Percentiles rank a stretch among this genome's conserved stretches.
phyloP scores from a whole-genome alignment of 2,113 vertebrate species.

The Turnix velox region DNA sequence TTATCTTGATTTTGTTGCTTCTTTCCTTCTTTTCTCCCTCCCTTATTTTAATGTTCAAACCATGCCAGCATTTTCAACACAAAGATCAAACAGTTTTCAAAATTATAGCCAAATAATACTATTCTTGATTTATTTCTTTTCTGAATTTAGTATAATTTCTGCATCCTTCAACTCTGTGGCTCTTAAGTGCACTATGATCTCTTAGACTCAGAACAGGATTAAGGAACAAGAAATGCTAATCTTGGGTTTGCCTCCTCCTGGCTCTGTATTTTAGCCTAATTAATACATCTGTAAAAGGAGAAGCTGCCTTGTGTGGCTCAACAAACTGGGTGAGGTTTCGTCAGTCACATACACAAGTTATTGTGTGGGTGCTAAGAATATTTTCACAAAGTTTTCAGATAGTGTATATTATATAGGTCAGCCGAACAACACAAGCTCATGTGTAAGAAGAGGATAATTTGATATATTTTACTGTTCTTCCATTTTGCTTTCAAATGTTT shows the following conservation, averaged over 20 bases:
- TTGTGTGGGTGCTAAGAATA: background rate
- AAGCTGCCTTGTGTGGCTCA: background rate
- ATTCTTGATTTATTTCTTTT: background rate
- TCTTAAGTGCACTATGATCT: background rate
- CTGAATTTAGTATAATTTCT: background rate
- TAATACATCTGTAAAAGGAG: background rate
- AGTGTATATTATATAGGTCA: background rate
- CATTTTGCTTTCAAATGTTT: background rate
- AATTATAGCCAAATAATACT: background rate
- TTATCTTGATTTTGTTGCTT: background rate
- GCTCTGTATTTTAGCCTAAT: background rate
- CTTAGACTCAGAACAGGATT: background rate
- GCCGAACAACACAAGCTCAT: background rate
- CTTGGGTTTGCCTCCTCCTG: background rate
- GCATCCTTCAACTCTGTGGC: background rate
- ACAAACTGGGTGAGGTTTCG: background rate
- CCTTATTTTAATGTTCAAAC: background rate
- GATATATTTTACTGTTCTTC: background rate
- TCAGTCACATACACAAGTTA: background rate
- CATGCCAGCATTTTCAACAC: background rate
- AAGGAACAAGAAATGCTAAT: background rate
- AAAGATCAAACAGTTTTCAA: background rate
- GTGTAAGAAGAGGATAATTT: background rate
- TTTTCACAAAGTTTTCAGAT: background rate
- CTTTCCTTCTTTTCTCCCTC: background rate